Evolutionary conservation across 37 sponge, comb jelly and placozoan species (phyloP).

Genomic region (Spongilla lacustris): DNA sequence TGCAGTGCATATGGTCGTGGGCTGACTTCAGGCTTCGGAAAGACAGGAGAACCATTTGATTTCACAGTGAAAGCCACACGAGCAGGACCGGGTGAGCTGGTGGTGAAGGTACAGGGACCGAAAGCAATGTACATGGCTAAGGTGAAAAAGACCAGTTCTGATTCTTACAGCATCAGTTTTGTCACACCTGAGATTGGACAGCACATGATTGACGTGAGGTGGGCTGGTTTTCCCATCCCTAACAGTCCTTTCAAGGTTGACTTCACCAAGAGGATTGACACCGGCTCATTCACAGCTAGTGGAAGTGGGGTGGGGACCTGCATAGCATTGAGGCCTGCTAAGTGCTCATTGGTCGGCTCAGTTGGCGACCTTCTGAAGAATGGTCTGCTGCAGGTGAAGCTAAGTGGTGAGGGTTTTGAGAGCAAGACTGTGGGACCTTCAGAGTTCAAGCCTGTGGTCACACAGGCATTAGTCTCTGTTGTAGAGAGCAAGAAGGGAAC

Average conservation of each 20-base stretch:
- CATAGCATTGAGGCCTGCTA: slow-evolving; percentile 29
- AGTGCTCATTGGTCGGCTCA: slow-evolving; percentile 37
- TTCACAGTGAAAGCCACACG: slow-evolving; percentile 64
- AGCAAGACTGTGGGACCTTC: slow-evolving; percentile 4
- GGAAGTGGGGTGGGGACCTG: slow-evolving; percentile 62
- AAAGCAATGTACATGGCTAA: slow-evolving; percentile 50
- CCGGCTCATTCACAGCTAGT: slow-evolving; percentile 33
- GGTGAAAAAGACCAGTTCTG: slow-evolving; percentile 48
- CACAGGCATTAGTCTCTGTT: slow-evolving; percentile 19
- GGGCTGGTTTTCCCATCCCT: slow-evolving; percentile 73
- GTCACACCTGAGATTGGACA: slow-evolving; percentile 69
- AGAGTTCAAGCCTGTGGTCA: slow-evolving; percentile 19
- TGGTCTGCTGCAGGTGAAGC: slow-evolving; percentile 28
- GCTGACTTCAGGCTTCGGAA: slow-evolving; percentile 52
- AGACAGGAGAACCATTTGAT: slow-evolving; percentile 40
- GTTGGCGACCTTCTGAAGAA: slow-evolving; percentile 45
- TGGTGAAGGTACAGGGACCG: slow-evolving; percentile 63
- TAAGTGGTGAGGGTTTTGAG: slow-evolving; percentile 5
- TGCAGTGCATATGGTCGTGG: slow-evolving; percentile 68
- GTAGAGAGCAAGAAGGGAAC: slow-evolving; percentile 66
- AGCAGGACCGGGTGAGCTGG: slow-evolving; percentile 77
- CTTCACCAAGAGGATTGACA: slow-evolving; percentile 38
- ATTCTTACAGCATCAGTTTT: slow-evolving; percentile 61
- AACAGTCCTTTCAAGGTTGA: slow-evolving; percentile 75
- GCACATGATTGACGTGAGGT: slow-evolving; percentile 72